Evolutionary conservation across 2,888 invertebrate species (phyloP).

Genomic region (Leucoptera coffeella): DNA sequence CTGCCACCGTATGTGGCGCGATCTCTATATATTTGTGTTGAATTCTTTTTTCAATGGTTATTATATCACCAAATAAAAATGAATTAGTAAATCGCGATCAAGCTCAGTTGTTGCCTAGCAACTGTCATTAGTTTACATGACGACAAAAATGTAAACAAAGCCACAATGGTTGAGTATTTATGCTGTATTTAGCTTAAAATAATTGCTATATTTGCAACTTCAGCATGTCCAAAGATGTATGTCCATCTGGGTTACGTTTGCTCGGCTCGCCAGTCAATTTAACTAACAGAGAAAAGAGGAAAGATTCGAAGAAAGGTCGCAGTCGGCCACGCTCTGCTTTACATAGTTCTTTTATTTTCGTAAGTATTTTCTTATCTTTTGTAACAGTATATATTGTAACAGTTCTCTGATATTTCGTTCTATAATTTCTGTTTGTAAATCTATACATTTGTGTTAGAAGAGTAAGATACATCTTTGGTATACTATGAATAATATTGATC

Average conservation of each 20-base stretch:
- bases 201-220: slow-evolving; percentile 3
- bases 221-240: slow-evolving; percentile 42
- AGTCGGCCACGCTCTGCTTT: slow-evolving; percentile 37
- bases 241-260: slow-evolving; percentile 21
- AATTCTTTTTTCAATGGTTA: too few relatives aligned
- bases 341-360: slow-evolving; percentile 28
- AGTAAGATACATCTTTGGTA: too few relatives aligned
- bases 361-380: slow-evolving; percentile 10
- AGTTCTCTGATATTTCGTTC: too few relatives aligned
- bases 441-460: too few relatives aligned
- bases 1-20: too few relatives aligned
- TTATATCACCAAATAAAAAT: background rate
- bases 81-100: background rate
- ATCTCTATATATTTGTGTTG: too few relatives aligned
- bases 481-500: too few relatives aligned
- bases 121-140: slow-evolving; percentile 1
- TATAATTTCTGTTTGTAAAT: too few relatives aligned
- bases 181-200: background rate
- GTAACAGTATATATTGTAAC: too few relatives aligned
- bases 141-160: slow-evolving; percentile 2
- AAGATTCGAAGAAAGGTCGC: slow-evolving; percentile 29
- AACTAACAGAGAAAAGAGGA: slow-evolving; percentile 32
- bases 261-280: slow-evolving; percentile 41
- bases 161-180: too few relatives aligned
- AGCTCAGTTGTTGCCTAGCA: slow-evolving; percentile 2